A percentile compares a stretch with the other conserved stretches of the same genome.
Evolutionary conservation across 2,113 vertebrate genomes (phyloP).

Genomic region (Cochlearius cochlearius): DNA sequence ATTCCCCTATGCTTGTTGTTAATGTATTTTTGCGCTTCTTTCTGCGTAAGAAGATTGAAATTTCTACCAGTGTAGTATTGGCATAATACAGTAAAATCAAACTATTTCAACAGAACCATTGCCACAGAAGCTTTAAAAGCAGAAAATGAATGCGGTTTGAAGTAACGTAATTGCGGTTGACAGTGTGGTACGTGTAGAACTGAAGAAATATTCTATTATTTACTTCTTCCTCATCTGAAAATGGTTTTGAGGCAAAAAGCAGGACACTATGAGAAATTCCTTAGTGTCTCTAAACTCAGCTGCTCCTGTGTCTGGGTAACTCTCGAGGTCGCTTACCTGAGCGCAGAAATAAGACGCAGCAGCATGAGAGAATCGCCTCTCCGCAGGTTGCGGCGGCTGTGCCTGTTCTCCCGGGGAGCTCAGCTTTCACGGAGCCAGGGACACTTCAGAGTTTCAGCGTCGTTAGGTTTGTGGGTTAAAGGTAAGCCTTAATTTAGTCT

Average conservation of each 20-base stretch:
- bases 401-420: neutral
- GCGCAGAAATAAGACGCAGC: neutral
- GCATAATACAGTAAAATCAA: neutral
- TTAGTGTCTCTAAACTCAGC: neutral
- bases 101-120: neutral
- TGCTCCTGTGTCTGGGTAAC: neutral
- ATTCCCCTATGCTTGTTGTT: neutral
- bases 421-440: neutral
- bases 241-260: neutral
- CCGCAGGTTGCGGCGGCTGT: neutral
- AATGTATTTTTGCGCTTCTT: neutral
- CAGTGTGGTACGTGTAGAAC: neutral
- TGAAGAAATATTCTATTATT: neutral
- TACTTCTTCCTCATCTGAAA: neutral
- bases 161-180: neutral
- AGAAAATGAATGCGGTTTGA: neutral
- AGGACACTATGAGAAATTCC: neutral
- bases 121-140: neutral
- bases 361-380: neutral
- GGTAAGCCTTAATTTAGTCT: neutral
- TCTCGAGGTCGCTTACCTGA: neutral
- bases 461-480: neutral
- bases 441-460: too few relatives aligned
- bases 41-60: neutral
- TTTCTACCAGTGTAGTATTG: neutral